Percentiles rank a stretch among this genome's conserved stretches.
Evolutionary conservation across 2,888 invertebrate genomes (phyloP).

Genomic region (Erpobdella octoculata): DNA sequence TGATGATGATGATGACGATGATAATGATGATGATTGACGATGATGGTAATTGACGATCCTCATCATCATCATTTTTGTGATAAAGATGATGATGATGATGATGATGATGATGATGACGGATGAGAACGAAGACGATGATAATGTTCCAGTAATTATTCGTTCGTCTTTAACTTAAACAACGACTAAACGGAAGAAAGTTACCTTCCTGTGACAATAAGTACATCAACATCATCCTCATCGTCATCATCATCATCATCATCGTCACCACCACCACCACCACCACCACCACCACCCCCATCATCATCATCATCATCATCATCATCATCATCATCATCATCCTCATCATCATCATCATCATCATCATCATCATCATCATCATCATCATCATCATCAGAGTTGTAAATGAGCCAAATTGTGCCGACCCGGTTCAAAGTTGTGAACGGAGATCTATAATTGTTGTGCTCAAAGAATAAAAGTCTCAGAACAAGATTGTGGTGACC

Average conservation of each 20-base stretch:
- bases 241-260: constrained; percentile 1
- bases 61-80: not conserved
- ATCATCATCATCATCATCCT: constrained; percentile 8
- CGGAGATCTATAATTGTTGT: no score
- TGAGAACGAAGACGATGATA: constrained; percentile 6
- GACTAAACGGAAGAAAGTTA: no score
- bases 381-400: constrained; percentile 7
- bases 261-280: no score
- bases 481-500: no score
- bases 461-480: no score
- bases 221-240: constrained; percentile 13
- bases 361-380: constrained; percentile 13
- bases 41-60: constrained; percentile 9
- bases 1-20: constrained; percentile 22
- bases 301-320: constrained; percentile 17
- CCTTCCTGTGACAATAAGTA: no score
- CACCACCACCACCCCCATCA: no score
- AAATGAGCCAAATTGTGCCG: no score
- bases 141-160: no score
- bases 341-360: constrained; percentile 6
- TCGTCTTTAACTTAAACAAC: no score
- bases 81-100: constrained; percentile 21
- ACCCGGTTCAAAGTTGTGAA: no score
- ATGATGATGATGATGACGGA: constrained; percentile 14
- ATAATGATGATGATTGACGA: constrained; percentile 25